Evolutionary conservation across 2,888 invertebrate genomes (phyloP), one percentile per base, ranked within the genome.

Genomic region (Ichneumon xanthorius): DNA sequence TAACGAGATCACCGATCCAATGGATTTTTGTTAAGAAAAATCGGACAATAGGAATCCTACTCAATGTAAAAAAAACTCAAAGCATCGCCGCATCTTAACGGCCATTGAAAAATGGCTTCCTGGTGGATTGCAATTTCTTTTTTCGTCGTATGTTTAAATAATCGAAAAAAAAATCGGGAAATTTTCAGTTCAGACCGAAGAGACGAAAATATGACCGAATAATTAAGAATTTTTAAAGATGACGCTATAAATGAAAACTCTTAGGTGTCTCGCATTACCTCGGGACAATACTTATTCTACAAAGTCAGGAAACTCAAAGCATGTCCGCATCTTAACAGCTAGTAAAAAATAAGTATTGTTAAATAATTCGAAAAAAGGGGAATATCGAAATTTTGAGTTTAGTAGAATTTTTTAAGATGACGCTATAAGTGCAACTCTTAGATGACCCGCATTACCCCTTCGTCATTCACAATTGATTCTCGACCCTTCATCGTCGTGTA

Each of bases 401-500:
- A 37, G 37, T 37, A 37, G 14, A 45, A 45, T 37, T 37, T 37
- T 7, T 4, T 1, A 37, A 9, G 9, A 7, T 37, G 1, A 37
- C 37, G 37, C 37, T 45, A 26, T 7, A 14, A 9, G 45, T 19
- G 5, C 19, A 68, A 68, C 53, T 11, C 45, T 45, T 55, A 61
- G 50, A 7, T 63, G 79, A 37, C 63, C n/a, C 71, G 4, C 22
- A 45, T 75, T 75, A 58, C 73, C 33, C 55, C 14, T 9, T 26
- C 3, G 6, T 40, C 14, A 14, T 4, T 4, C 22, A n/a, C 22
- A 70, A 19, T 40, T 53, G 30, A 72, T 80, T 58, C 30, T 30
- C 61, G 61, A 71, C 40, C 53, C 72, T 63, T 55, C 65, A 30
- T 65, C 53, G 72, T 79, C 63, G 73, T 14, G 37, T 48, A 65